Conservation (phyloP, 2,113 vertebrate genomes). For the Psittacula cyanocephala region DNA sequence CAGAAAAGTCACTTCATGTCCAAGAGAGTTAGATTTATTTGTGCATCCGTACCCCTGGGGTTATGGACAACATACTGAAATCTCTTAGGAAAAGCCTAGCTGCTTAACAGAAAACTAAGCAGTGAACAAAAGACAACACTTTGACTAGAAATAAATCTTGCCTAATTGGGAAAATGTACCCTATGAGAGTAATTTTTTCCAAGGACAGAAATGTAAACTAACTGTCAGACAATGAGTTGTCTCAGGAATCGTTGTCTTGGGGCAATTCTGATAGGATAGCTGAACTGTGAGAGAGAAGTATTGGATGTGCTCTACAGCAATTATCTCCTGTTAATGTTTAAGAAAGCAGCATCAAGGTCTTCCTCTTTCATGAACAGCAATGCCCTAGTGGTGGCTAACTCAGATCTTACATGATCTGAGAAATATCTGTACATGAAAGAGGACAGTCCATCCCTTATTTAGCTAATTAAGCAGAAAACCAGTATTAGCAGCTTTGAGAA, state of each 20-base stretch:
- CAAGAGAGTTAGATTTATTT: not conserved
- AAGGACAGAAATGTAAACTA: not conserved
- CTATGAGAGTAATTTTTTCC: not conserved
- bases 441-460: not conserved
- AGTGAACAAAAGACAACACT: not conserved
- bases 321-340: not conserved
- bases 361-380: not conserved
- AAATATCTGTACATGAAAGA: not conserved
- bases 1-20: not conserved
- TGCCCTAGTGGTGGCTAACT: not conserved
- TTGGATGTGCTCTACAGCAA: not conserved
- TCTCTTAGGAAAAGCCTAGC: not conserved
- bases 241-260: not conserved
- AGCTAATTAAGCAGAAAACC: slow-evolving; percentile 9
- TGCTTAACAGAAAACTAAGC: not conserved
- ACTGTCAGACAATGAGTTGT: not conserved
- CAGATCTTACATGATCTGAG: not conserved
- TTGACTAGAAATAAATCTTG: not conserved
- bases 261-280: not conserved
- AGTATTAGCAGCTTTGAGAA: slow-evolving; percentile 22
- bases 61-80: not conserved
- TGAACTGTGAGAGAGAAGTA: not conserved
- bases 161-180: not conserved
- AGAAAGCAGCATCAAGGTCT: not conserved
- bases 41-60: not conserved